Conservation (phyloP, 2,113 vertebrate genomes). For the Haemorhous mexicanus region DNA sequence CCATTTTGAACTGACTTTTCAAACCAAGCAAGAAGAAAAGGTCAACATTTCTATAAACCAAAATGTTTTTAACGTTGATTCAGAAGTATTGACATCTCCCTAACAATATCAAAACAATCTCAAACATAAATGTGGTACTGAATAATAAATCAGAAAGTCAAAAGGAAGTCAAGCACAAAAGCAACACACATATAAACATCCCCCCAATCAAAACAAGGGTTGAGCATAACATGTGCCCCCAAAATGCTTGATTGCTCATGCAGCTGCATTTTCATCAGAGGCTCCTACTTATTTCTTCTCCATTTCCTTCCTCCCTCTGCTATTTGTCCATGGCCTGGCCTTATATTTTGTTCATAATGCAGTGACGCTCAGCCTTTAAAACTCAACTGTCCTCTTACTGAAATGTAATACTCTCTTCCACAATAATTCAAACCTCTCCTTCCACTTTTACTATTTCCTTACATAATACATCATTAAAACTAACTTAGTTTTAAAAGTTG, state of each 20-base stretch:
- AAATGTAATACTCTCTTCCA: not conserved
- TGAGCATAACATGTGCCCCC: not conserved
- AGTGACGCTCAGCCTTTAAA: not conserved
- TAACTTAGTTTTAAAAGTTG: not conserved
- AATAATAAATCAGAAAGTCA: conserved; percentile 20
- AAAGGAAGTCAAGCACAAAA: conserved; percentile 15
- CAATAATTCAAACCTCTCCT: not conserved
- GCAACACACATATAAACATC: not conserved
- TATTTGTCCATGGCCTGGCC: not conserved
- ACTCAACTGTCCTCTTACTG: not conserved
- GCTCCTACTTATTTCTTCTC: not conserved
- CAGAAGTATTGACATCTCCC: conserved; percentile 27
- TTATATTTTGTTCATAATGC: not conserved
- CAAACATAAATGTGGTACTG: not conserved
- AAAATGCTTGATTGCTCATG: not conserved
- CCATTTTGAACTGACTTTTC: conserved; percentile 49
- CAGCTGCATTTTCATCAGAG: not conserved
- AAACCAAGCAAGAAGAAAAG: conserved; percentile 30
- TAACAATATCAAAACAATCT: conserved; percentile 33
- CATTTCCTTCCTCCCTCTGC: not conserved
- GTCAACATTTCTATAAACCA: conserved; percentile 40
- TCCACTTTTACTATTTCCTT: not conserved
- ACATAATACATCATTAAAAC: not conserved
- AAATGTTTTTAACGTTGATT: conserved; percentile 25
- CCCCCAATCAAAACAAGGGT: not conserved